Evolutionary conservation across 2,888 invertebrate species (phyloP).

Genomic region (Erebia epiphron): DNA sequence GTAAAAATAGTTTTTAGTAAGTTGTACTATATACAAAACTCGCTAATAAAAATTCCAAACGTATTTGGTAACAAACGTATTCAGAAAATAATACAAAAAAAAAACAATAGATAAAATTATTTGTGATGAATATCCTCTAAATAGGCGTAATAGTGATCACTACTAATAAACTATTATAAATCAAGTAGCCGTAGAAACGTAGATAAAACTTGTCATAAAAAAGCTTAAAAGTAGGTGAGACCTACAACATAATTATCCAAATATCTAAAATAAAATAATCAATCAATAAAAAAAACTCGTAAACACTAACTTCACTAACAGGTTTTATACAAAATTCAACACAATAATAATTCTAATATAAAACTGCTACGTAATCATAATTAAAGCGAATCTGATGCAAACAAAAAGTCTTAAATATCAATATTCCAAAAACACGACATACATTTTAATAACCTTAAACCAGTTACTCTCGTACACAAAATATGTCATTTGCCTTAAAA

Average conservation of each 20-base stretch:
- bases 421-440: slow-evolving; percentile 55
- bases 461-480: slow-evolving; percentile 70
- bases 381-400: slow-evolving; percentile 75
- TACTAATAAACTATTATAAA: slow-evolving; percentile 33
- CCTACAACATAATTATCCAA: slow-evolving; percentile 35
- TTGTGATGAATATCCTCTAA: slow-evolving; percentile 44
- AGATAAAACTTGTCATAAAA: slow-evolving; percentile 31
- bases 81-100: slow-evolving; percentile 39
- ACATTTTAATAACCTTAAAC: slow-evolving; percentile 46
- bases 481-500: slow-evolving; percentile 74
- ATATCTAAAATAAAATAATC: slow-evolving; percentile 49
- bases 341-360: slow-evolving; percentile 47
- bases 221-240: slow-evolving; percentile 33
- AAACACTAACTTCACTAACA: slow-evolving; percentile 63
- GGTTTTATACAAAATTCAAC: slow-evolving; percentile 57
- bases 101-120: slow-evolving; percentile 40
- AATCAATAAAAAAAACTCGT: slow-evolving; percentile 51
- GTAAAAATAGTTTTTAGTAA: slow-evolving; percentile 52
- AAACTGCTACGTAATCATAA: slow-evolving; percentile 68
- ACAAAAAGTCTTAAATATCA: slow-evolving; percentile 57
- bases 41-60: slow-evolving; percentile 55
- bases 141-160: slow-evolving; percentile 20
- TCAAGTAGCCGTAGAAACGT: slow-evolving; percentile 26
- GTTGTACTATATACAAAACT: slow-evolving; percentile 74
- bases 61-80: slow-evolving; percentile 66